Evolutionary conservation across 2,113 vertebrate genomes (phyloP).

Genomic region (Vulpes ferrilata): DNA sequence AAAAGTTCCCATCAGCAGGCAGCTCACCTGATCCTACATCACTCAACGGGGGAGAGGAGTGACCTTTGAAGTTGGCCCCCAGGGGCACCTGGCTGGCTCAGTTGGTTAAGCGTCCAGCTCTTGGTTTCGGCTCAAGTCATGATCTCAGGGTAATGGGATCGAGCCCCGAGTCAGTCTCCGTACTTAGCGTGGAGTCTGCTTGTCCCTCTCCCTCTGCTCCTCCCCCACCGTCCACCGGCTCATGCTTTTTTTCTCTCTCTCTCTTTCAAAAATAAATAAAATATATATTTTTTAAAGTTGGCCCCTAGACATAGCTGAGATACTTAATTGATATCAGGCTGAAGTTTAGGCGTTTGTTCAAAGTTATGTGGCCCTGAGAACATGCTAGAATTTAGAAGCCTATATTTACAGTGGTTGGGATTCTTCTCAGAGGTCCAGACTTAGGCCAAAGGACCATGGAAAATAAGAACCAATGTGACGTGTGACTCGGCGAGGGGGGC

Average conservation of each 20-base stretch:
- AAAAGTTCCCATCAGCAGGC: constrained; percentile 2
- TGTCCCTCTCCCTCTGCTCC: not conserved
- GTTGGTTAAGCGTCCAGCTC: not conserved
- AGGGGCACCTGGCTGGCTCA: not conserved
- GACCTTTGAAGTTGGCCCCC: not conserved
- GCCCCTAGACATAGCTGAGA: not conserved
- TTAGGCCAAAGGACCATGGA: not conserved
- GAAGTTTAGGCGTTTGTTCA: constrained; percentile 30
- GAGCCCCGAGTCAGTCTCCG: not conserved
- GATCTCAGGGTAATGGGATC: not conserved
- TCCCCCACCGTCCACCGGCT: not conserved
- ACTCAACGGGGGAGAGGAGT: not conserved
- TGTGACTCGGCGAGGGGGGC: not conserved
- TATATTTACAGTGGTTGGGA: constrained; percentile 4
- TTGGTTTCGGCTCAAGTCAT: not conserved
- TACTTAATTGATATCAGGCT: not conserved
- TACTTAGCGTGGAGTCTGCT: not conserved
- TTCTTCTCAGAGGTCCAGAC: constrained; percentile 3
- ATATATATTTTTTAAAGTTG: not conserved
- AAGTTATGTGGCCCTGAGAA: not conserved
- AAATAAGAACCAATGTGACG: not conserved
- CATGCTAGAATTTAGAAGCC: constrained; percentile 1
- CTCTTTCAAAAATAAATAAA: not conserved
- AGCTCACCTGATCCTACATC: constrained; percentile 12
- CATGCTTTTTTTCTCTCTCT: not conserved